Evolutionary conservation across 1,140 invertebrate genomes (phyloP).

Genomic region (Leptinotarsa texana): DNA sequence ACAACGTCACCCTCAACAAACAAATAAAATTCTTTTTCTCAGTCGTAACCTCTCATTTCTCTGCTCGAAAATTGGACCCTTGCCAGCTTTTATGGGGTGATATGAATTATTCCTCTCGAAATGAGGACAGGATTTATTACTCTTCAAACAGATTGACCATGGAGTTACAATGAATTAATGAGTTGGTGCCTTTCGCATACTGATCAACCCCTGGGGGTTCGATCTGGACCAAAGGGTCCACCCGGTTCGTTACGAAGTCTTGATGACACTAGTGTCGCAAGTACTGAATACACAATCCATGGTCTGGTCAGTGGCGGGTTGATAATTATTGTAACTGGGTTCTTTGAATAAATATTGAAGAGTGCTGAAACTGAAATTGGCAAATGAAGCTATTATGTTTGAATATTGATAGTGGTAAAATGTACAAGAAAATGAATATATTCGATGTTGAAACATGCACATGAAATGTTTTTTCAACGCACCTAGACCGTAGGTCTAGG

Average conservation of each 20-base stretch:
- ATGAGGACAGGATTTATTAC: background rate
- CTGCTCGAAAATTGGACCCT: background rate
- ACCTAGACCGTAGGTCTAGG: too few relatives aligned
- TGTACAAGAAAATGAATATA: too few relatives aligned
- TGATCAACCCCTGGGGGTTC: background rate
- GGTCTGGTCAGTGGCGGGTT: background rate
- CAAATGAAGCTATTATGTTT: too few relatives aligned
- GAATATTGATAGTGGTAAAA: too few relatives aligned
- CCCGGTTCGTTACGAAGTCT: background rate
- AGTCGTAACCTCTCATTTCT: too few relatives aligned
- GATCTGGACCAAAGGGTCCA: background rate
- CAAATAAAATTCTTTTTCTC: too few relatives aligned
- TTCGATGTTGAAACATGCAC: too few relatives aligned
- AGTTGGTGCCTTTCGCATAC: background rate
- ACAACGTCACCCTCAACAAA: too few relatives aligned
- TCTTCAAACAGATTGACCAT: constrained; percentile 5
- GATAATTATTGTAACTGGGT: background rate
- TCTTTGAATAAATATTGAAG: too few relatives aligned
- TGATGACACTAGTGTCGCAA: background rate
- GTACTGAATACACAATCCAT: background rate
- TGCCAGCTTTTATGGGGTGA: background rate
- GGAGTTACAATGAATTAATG: constrained; percentile 3
- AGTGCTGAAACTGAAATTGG: too few relatives aligned
- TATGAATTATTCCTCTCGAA: background rate
- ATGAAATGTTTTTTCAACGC: too few relatives aligned